Percentiles rank a stretch among this genome's conserved stretches.
phyloP scores from a whole-genome alignment of 2,797 vertebrate genomes.

The Sus cebifrons region DNA sequence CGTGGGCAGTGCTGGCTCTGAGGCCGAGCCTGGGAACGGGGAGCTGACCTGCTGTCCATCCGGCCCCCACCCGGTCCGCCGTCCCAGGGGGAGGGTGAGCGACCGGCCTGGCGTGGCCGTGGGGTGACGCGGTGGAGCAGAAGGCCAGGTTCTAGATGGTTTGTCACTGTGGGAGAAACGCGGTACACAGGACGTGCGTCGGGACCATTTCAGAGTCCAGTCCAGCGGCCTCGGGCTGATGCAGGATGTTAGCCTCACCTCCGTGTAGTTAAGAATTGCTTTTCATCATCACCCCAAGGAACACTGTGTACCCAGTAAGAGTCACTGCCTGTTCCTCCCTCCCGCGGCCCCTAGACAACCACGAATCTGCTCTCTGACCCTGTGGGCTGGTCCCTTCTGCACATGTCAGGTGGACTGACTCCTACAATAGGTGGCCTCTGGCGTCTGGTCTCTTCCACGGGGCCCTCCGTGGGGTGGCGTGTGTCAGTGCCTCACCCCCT shows the following conservation, averaged over 20 bases:
- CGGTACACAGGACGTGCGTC: rapidly evolving
- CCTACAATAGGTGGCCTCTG: rapidly evolving
- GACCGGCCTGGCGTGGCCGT: rapidly evolving
- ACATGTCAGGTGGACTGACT: rapidly evolving
- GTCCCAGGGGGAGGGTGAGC: rapidly evolving
- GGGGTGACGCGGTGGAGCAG: rapidly evolving
- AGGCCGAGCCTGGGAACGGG: rapidly evolving
- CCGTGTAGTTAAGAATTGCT: not conserved
- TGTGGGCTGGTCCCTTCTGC: rapidly evolving
- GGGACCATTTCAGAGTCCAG: rapidly evolving
- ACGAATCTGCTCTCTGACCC: rapidly evolving
- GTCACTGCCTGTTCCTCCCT: rapidly evolving
- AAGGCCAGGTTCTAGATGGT: not conserved
- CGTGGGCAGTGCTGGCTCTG: not conserved
- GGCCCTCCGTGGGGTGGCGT: rapidly evolving
- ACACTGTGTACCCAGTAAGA: rapidly evolving
- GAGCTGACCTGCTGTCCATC: rapidly evolving
- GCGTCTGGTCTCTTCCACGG: not conserved
- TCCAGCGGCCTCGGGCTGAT: not conserved
- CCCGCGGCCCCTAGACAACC: rapidly evolving
- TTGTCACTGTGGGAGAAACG: not conserved
- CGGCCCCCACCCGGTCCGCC: rapidly evolving
- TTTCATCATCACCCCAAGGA: not conserved
- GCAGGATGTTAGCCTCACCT: rapidly evolving
- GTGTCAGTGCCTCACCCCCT: rapidly evolving